These are phyloP conservation scores for Lerista edwardsae DNA, from an alignment of 2,797 vertebrate genomes.

Conservation along the genomic window DNA sequence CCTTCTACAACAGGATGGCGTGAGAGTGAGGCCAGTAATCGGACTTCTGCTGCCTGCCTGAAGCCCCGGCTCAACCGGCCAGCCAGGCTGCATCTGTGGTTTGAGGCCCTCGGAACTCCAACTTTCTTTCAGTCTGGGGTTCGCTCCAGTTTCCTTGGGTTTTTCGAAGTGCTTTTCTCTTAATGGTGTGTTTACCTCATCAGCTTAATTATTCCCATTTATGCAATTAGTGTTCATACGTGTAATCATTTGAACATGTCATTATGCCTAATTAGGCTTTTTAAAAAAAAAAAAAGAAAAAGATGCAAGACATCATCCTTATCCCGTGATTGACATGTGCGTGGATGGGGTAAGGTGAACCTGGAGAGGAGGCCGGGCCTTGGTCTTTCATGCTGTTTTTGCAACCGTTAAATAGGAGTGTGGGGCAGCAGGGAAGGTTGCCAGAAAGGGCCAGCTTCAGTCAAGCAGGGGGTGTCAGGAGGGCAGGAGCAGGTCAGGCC, in stretches of 20 bases:
- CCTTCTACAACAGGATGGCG: too few species aligned
- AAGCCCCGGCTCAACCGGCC: too few species aligned
- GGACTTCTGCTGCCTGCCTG: not conserved
- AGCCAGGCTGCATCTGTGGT: too few species aligned
- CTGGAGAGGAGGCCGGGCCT: not conserved
- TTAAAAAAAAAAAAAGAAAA: too few species aligned
- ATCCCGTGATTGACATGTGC: slow-evolving; percentile 59
- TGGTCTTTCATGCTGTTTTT: slow-evolving; percentile 5
- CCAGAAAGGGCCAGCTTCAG: not conserved
- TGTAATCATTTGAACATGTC: slow-evolving; percentile 74
- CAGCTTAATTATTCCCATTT: slow-evolving; percentile 69
- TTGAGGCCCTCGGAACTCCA: not conserved
- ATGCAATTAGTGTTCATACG: slow-evolving; percentile 69
- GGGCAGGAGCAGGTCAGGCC: not conserved
- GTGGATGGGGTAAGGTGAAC: fast-evolving
- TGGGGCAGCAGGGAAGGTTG: fast-evolving
- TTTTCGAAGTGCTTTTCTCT: slow-evolving; percentile 43
- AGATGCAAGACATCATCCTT: slow-evolving; percentile 65
- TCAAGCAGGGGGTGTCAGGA: too few species aligned
- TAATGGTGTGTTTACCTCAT: slow-evolving; percentile 69
- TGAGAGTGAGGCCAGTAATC: not conserved
- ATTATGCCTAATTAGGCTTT: slow-evolving; percentile 69
- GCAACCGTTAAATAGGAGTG: not conserved
- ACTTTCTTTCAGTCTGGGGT: not conserved
- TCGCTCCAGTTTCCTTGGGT: slow-evolving; percentile 25